These are phyloP conservation scores for Calypte anna DNA, from an alignment of 2,113 vertebrate genomes.

Conservation along the genomic window DNA sequence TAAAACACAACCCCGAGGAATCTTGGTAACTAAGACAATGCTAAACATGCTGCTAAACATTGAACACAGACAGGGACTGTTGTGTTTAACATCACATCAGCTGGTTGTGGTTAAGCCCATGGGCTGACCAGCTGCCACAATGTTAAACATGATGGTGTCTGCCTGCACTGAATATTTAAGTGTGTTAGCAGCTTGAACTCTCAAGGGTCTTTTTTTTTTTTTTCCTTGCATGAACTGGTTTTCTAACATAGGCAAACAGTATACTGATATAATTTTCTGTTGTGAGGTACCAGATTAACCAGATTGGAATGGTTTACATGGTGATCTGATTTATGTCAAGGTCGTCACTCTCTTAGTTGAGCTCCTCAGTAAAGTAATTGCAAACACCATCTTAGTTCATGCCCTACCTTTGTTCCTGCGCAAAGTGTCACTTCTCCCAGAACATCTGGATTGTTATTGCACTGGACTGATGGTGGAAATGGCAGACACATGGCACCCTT, in stretches of 20 bases:
- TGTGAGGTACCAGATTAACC: neutral
- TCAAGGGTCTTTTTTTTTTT: neutral
- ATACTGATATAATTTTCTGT: neutral
- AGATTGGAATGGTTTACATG: neutral
- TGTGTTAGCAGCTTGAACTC: conserved; percentile 9
- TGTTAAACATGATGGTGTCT: neutral
- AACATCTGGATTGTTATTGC: neutral
- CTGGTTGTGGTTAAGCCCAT: conserved; percentile 64
- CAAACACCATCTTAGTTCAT: neutral
- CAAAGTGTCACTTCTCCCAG: neutral
- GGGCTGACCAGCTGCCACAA: conserved; percentile 54
- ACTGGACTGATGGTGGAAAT: neutral
- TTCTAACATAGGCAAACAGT: neutral
- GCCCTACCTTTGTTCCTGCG: neutral
- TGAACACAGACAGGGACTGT: conserved; percentile 34
- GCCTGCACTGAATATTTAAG: neutral
- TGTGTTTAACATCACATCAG: conserved; percentile 61
- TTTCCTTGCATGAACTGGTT: neutral
- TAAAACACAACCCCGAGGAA: conserved; percentile 46
- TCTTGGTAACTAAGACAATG: conserved; percentile 65
- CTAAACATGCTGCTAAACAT: conserved; percentile 62
- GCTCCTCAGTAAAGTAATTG: neutral
- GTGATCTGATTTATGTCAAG: neutral
- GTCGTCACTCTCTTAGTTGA: neutral
- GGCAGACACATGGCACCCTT: neutral